These are phyloP conservation scores for Embidobia sp. DNA, from an alignment of 2,888 invertebrate species.

Conservation along the genomic window DNA sequence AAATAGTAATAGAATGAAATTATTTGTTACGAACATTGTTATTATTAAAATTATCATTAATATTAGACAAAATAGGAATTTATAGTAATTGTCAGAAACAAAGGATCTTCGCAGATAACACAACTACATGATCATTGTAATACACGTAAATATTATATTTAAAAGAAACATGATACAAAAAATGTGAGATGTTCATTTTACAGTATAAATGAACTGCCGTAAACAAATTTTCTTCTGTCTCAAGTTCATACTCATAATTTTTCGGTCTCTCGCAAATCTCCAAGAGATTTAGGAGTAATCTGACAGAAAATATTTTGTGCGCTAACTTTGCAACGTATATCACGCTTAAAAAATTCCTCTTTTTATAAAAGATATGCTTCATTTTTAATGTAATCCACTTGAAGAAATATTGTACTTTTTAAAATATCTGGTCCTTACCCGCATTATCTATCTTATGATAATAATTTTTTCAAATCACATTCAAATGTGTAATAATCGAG, in stretches of 20 bases:
- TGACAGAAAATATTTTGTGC: conserved; percentile 61
- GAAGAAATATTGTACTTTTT: conserved; percentile 27
- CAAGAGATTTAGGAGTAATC: conserved; percentile 58
- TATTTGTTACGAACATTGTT: too few relatives aligned
- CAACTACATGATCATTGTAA: too few relatives aligned
- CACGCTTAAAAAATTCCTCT: conserved; percentile 47
- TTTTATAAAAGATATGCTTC: conserved; percentile 47
- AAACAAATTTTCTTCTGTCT: conserved; percentile 47
- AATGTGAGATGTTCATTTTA: conserved; percentile 2
- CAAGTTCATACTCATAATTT: conserved; percentile 55
- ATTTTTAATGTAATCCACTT: conserved; percentile 40
- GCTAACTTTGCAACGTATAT: conserved; percentile 59
- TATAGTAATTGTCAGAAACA: too few relatives aligned
- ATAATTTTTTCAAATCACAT: too few relatives aligned
- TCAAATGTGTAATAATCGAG: too few relatives aligned
- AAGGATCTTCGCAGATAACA: too few relatives aligned
- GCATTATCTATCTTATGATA: background rate
- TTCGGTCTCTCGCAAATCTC: conserved; percentile 55
- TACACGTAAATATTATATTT: too few relatives aligned
- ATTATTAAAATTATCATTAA: too few relatives aligned
- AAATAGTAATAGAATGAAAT: too few relatives aligned
- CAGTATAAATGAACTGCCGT: conserved; percentile 18
- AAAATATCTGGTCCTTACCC: background rate
- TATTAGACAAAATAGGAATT: too few relatives aligned
- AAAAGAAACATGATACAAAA: too few relatives aligned